Percentiles rank a stretch among this genome's conserved stretches.
Conservation (phyloP, 2,113 vertebrate species). For the Cyanoderma ruficeps region DNA sequence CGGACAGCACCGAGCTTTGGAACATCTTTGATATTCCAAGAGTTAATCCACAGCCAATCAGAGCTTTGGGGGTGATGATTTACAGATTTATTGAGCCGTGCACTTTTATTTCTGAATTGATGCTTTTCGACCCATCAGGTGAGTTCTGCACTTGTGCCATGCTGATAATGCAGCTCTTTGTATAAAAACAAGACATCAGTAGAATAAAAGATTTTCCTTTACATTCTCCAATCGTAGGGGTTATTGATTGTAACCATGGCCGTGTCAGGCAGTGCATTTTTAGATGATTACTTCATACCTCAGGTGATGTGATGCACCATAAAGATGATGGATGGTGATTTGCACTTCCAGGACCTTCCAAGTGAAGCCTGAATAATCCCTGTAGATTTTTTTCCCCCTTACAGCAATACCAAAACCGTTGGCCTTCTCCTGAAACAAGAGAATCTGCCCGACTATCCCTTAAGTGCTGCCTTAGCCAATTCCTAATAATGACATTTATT, state of each 20-base stretch:
- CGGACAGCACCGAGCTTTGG: not conserved
- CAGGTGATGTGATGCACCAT: constrained; percentile 42
- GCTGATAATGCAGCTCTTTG: not conserved
- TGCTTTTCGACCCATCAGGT: not conserved
- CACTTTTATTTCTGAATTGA: not conserved
- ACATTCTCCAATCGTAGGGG: not conserved
- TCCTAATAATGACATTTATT: constrained; percentile 16
- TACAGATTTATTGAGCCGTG: not conserved
- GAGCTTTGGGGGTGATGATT: not conserved
- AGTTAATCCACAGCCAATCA: not conserved
- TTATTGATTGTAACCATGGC: constrained; percentile 17
- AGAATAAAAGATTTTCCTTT: constrained; percentile 23
- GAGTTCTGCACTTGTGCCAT: not conserved
- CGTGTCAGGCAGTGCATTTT: constrained; percentile 43
- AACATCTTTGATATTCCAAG: not conserved
- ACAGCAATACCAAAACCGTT: not conserved
- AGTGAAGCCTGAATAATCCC: not conserved
- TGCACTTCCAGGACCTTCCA: constrained; percentile 33
- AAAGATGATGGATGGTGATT: constrained; percentile 51
- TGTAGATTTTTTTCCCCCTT: not conserved
- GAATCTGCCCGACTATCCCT: not conserved
- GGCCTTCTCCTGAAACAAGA: not conserved
- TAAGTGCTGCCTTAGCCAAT: not conserved
- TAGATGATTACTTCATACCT: constrained; percentile 65
- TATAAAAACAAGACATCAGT: not conserved